Percentiles rank a stretch among this genome's conserved stretches.
These are phyloP conservation scores for Podilymbus podiceps DNA, from an alignment of 2,113 vertebrate species.

Conservation along the genomic window DNA sequence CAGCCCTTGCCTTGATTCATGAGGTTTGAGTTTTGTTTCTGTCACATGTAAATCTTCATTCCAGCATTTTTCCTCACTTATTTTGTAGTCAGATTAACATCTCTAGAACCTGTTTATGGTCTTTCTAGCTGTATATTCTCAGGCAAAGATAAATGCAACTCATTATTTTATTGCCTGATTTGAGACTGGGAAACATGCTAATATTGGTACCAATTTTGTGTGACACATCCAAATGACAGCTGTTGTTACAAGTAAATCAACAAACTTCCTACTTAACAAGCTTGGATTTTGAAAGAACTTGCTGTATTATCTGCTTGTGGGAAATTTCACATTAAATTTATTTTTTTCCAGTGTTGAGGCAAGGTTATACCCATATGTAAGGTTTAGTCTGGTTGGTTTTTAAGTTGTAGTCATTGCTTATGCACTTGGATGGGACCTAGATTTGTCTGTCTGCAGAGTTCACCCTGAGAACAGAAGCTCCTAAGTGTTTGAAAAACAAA, in stretches of 20 bases:
- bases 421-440: neutral
- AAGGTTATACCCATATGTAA: neutral
- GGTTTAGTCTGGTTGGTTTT: neutral
- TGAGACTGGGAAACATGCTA: neutral
- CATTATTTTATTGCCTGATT: neutral
- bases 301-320: neutral
- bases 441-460: neutral
- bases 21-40: neutral
- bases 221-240: neutral
- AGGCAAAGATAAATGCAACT: neutral
- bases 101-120: neutral
- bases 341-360: rapidly evolving
- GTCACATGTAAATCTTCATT: neutral
- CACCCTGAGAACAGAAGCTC: neutral
- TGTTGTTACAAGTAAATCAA: neutral
- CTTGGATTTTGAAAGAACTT: neutral
- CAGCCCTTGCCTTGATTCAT: neutral
- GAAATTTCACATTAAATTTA: neutral
- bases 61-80: neutral
- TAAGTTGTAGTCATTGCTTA: neutral
- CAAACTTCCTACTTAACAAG: neutral
- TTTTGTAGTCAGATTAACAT: neutral
- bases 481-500: neutral
- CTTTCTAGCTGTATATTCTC: neutral
- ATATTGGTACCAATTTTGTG: neutral